phyloP scores from a whole-genome alignment of 2,113 vertebrate species.

The Antigone vipio region DNA sequence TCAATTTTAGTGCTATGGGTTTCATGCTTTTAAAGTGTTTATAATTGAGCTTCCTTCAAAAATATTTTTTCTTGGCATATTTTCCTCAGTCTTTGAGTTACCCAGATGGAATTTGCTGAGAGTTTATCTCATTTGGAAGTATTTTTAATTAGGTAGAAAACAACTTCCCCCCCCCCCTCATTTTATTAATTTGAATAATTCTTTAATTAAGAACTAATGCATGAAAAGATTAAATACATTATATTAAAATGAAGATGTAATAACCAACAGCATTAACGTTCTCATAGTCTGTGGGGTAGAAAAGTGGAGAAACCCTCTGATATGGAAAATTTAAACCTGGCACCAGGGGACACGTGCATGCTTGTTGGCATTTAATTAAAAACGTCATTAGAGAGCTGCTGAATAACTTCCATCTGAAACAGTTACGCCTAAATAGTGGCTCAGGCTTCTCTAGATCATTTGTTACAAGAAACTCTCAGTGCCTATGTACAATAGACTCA shows the following conservation, averaged over 20 bases:
- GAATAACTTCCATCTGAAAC: background rate
- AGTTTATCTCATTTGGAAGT: background rate
- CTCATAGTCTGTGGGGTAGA: background rate
- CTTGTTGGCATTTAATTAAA: conserved; percentile 10
- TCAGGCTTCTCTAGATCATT: background rate
- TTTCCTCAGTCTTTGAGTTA: background rate
- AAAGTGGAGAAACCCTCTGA: background rate
- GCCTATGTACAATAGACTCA: background rate
- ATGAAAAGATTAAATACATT: conserved; percentile 2
- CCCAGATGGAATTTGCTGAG: conserved; percentile 30
- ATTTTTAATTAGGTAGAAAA: conserved; percentile 39
- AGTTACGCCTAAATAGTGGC: background rate
- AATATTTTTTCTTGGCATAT: background rate
- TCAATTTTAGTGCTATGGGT: background rate
- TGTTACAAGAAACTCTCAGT: background rate
- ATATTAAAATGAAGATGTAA: background rate
- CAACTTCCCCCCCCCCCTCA: background rate
- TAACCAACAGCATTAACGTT: background rate
- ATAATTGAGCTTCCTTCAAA: conserved; percentile 1
- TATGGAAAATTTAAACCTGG: background rate
- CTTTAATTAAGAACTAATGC: conserved; percentile 28
- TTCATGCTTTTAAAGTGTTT: background rate
- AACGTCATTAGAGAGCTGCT: conserved; percentile 12
- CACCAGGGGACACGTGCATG: background rate
- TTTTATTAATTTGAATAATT: background rate